Conservation (phyloP, 2,797 vertebrate species). For the Semotilus atromaculatus region DNA sequence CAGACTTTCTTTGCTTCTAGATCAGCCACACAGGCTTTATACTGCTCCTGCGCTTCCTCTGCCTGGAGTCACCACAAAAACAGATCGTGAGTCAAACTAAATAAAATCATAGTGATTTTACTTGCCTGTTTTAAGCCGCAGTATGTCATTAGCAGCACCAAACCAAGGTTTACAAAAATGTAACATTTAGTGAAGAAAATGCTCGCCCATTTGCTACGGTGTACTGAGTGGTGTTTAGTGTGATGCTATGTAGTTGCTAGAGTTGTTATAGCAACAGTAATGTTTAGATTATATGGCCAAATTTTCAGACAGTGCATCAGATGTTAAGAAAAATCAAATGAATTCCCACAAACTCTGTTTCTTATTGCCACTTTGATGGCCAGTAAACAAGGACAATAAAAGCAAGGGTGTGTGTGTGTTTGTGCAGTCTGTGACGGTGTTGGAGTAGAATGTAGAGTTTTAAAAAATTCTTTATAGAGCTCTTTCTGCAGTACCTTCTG, state of each 20-base stretch:
- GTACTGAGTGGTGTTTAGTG: neutral
- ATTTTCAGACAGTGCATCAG: slow-evolving; percentile 11
- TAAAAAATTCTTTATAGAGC: slow-evolving; percentile 7
- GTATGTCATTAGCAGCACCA: neutral
- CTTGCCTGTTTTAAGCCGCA: neutral
- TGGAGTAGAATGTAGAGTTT: slow-evolving; percentile 9
- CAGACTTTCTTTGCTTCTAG: slow-evolving; percentile 77
- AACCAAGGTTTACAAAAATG: neutral
- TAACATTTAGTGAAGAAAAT: neutral
- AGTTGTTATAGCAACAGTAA: neutral
- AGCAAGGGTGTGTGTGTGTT: slow-evolving; percentile 14
- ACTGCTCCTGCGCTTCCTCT: slow-evolving; percentile 85
- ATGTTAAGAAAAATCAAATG: neutral
- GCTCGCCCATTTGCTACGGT: neutral
- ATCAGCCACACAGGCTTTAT: slow-evolving; percentile 81
- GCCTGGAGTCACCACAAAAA: slow-evolving; percentile 69
- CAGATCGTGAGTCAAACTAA: slow-evolving; percentile 1
- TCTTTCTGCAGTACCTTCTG: slow-evolving; percentile 77
- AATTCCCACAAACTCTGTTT: slow-evolving; percentile 18
- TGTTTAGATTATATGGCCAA: neutral
- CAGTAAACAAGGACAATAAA: slow-evolving; percentile 27
- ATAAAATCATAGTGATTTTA: slow-evolving; percentile 4
- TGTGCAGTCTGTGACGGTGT: neutral
- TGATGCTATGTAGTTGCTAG: neutral
- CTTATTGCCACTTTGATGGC: slow-evolving; percentile 7